Evolutionary conservation across 2,113 vertebrate genomes (phyloP).

Genomic region (Hemiprocne comata): DNA sequence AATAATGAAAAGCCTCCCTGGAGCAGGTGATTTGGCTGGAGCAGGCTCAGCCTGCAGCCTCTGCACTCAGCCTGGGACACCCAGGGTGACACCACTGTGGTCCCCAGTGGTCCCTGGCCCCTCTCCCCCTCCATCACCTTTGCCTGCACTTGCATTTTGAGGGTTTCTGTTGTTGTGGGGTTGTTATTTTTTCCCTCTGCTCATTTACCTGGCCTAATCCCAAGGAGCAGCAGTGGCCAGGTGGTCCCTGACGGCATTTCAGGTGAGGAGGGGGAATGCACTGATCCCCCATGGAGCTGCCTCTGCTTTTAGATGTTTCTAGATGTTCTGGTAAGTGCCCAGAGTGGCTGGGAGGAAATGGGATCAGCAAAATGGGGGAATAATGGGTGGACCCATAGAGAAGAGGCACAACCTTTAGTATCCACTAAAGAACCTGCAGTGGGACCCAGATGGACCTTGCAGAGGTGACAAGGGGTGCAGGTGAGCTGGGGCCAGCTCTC

Average conservation of each 20-base stretch:
- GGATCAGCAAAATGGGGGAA: too few relatives aligned
- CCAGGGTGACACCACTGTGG: accelerated
- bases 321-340: not conserved
- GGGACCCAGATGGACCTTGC: not conserved
- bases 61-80: too few relatives aligned
- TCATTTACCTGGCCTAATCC: not conserved
- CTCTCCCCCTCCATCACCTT: too few relatives aligned
- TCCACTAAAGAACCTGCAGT: accelerated
- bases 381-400: not conserved
- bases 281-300: not conserved
- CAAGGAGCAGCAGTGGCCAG: not conserved
- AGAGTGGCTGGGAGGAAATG: not conserved
- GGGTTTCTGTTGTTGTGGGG: not conserved
- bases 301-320: not conserved
- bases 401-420: not conserved
- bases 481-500: not conserved
- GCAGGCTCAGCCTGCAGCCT: not conserved
- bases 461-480: not conserved
- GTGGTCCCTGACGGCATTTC: not conserved
- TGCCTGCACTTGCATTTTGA: not conserved
- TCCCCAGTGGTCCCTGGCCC: accelerated
- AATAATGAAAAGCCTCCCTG: not conserved
- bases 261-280: not conserved
- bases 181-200: too few relatives aligned
- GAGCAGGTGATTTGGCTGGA: not conserved